Evolutionary conservation across 2,113 vertebrate species (phyloP), one percentile per base, ranked within the genome.

Genomic region (Hystrix brachyura): DNA sequence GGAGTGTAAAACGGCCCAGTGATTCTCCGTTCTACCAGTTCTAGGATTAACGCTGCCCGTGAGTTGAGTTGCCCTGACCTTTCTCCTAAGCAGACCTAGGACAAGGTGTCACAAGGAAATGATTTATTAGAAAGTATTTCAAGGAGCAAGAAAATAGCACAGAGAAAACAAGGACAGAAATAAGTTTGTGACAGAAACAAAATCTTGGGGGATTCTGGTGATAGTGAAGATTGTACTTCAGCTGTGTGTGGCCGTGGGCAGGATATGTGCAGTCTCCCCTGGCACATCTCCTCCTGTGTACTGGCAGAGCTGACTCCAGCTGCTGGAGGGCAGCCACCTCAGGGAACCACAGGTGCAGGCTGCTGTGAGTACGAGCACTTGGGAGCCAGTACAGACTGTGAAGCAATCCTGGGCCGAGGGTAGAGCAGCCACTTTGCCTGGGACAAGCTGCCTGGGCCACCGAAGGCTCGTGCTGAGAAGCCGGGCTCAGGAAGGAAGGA

Each of bases 301-400:
- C 8, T 5, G 21, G 17, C 11, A 55, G 72, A 82, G 43, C 25
- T 0, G 2, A 34, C 27, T 83, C 7, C 2, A n/a, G 62, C 17
- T 62, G 34, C 10, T 46, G 3, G 34, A 57, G 27, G 23, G 17
- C 34, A 2, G 27, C 48, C 1, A 12, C 29, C 46, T 71, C 25
- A 51, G 62, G 18, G 34, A 84, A 7, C 7, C 25, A 19, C 62
- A 64, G 32, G 23, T 55, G 32, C 38, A 14, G 74, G 23, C 1
- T 13, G 0, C n/a, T 74, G 7, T 9, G 21, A 55, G 43, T 10
- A 21, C 90, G 51, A 27, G 4, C 10, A 1, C 14, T 0, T 5
- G 2, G 25, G 25, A 71, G 7, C 11, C 2, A 0, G 12, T 27
- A 38, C 19, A 29, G 10, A 38, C 1, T 32, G 27, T 34, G 21